phyloP scores from a whole-genome alignment of 2,113 vertebrate genomes.

The Sinocyclocheilus anshuiensis region DNA sequence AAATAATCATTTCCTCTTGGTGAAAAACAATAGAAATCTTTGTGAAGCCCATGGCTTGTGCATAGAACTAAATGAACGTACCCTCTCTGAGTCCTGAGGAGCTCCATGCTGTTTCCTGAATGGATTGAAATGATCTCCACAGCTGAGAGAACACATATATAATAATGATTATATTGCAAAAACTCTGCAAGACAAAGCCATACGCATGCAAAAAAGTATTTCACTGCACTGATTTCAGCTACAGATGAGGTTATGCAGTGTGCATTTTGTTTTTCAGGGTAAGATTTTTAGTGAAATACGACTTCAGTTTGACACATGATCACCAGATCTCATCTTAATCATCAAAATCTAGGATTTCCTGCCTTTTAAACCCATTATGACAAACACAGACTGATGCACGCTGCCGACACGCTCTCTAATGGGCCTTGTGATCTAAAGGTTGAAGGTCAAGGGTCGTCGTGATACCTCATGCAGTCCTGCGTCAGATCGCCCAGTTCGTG shows the following conservation, averaged over 20 bases:
- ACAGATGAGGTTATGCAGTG: background rate
- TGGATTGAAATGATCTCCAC: slow-evolving; percentile 89
- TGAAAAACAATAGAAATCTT: background rate
- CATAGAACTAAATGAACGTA: slow-evolving; percentile 53
- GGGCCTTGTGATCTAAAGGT: background rate
- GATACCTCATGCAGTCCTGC: slow-evolving; percentile 79
- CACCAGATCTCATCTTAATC: background rate
- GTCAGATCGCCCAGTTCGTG: slow-evolving; percentile 85
- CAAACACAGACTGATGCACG: background rate
- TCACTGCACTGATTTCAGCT: background rate
- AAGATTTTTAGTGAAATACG: too few species aligned
- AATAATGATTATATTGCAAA: background rate
- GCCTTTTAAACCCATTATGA: background rate
- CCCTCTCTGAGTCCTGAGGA: slow-evolving; percentile 82
- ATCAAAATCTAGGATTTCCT: background rate
- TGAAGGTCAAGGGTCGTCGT: background rate
- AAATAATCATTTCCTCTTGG: background rate
- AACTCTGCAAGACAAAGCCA: background rate
- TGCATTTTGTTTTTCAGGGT: background rate
- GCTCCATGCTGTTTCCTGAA: slow-evolving; percentile 79
- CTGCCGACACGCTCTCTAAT: too few species aligned
- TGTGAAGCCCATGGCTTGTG: background rate
- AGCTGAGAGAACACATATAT: slow-evolving; percentile 69
- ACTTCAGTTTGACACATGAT: background rate
- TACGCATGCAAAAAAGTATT: background rate